These are phyloP conservation scores for Proisotoma minuta DNA, from an alignment of 2,888 invertebrate genomes.

Conservation along the genomic window DNA sequence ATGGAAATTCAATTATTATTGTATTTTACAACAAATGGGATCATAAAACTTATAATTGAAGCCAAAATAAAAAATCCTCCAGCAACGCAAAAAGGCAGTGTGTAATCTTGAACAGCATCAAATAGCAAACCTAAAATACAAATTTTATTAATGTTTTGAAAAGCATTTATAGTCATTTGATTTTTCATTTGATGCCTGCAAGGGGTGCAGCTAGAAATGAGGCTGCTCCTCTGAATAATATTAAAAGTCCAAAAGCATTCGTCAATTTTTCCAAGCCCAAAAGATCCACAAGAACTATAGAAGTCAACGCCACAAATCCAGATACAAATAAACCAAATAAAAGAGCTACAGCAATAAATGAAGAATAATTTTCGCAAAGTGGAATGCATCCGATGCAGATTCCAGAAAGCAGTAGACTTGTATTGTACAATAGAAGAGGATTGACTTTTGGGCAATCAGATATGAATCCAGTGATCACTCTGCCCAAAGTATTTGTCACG, in stretches of 20 bases:
- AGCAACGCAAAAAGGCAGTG: slow-evolving; percentile 86
- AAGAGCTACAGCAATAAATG: slow-evolving; percentile 73
- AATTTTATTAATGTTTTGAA: no score
- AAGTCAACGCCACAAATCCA: slow-evolving; percentile 93
- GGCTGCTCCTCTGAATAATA: slow-evolving; percentile 89
- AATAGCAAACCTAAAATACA: slow-evolving; percentile 67
- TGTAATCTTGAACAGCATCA: slow-evolving; percentile 75
- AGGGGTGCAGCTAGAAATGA: slow-evolving; percentile 68
- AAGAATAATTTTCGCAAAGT: slow-evolving; percentile 66
- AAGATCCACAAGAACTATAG: slow-evolving; percentile 92
- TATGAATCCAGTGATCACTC: slow-evolving; percentile 52
- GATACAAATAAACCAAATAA: slow-evolving; percentile 88
- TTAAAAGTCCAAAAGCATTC: slow-evolving; percentile 92
- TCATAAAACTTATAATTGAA: slow-evolving; percentile 65
- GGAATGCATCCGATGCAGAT: slow-evolving; percentile 76
- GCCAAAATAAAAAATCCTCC: slow-evolving; percentile 79
- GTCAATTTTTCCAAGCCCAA: slow-evolving; percentile 91
- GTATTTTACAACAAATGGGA: slow-evolving; percentile 40
- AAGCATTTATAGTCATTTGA: slow-evolving; percentile 15
- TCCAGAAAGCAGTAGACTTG: slow-evolving; percentile 84
- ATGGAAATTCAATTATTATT: not conserved
- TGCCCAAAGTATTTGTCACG: slow-evolving; percentile 72
- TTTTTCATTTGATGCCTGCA: slow-evolving; percentile 48
- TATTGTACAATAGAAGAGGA: slow-evolving; percentile 84
- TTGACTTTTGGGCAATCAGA: slow-evolving; percentile 62